Evolutionary conservation across 2,888 invertebrate genomes (phyloP).

Genomic region (Charanyca ferruginea): DNA sequence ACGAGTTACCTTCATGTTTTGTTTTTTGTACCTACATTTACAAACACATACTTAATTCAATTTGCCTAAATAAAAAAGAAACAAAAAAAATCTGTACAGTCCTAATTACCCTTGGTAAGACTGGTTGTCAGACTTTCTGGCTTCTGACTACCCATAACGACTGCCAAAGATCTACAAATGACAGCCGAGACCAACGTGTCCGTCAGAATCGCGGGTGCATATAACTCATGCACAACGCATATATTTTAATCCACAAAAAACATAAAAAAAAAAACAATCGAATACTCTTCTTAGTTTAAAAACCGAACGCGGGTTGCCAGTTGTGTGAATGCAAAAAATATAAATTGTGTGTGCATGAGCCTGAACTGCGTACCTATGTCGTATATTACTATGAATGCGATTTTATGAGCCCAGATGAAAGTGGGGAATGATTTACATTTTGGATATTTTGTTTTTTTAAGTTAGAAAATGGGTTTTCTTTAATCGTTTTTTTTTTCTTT

Average conservation of each 20-base stretch:
- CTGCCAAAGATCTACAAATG: too few relatives aligned
- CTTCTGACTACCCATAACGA: too few relatives aligned
- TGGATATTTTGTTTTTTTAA: constrained; percentile 45
- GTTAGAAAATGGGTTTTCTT: constrained; percentile 52
- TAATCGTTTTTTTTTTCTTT: too few relatives aligned
- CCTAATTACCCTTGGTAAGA: too few relatives aligned
- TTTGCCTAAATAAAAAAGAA: constrained; percentile 5
- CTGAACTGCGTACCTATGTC: constrained; percentile 40
- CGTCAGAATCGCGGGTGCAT: too few relatives aligned
- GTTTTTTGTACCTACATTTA: background rate
- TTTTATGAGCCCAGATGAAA: constrained; percentile 43
- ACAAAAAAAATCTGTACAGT: background rate
- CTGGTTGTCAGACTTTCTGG: too few relatives aligned
- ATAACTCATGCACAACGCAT: constrained; percentile 23
- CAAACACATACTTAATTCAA: background rate
- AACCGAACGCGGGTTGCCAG: constrained; percentile 34
- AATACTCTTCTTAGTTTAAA: constrained; percentile 34
- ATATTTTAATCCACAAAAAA: constrained; percentile 41
- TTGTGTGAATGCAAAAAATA: constrained; percentile 41
- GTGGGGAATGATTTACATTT: constrained; percentile 70
- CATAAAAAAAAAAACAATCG: constrained; percentile 14
- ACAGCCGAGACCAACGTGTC: too few relatives aligned
- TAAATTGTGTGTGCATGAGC: constrained; percentile 37
- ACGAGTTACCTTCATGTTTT: background rate
- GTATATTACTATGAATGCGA: constrained; percentile 47